Evolutionary conservation across 2,797 vertebrate species (phyloP).

Genomic region (Cynopterus sphinx): DNA sequence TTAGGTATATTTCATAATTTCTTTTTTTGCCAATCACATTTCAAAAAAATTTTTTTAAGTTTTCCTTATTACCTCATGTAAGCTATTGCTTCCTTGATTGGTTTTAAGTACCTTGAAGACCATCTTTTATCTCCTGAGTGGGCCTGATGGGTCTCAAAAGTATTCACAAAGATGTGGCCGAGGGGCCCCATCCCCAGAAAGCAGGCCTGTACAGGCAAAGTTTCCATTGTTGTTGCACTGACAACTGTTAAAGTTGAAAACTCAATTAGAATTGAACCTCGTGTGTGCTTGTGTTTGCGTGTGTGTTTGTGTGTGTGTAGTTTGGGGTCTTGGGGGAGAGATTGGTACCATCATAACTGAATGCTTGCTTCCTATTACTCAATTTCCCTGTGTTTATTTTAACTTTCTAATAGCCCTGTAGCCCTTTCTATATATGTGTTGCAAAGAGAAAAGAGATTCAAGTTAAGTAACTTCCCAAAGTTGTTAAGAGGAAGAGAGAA

Average conservation of each 20-base stretch:
- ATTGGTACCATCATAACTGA: neutral
- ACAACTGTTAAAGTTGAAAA: neutral
- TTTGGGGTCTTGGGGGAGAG: neutral
- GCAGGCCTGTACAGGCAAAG: neutral
- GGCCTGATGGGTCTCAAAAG: neutral
- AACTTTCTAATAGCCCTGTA: neutral
- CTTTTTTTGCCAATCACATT: neutral
- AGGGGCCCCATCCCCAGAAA: neutral
- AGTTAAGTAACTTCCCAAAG: neutral
- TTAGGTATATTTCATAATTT: neutral
- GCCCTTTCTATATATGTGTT: neutral
- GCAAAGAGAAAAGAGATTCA: neutral
- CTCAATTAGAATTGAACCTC: neutral
- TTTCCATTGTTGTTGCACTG: neutral
- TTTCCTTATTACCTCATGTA: neutral
- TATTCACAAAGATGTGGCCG: neutral
- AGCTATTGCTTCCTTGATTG: neutral
- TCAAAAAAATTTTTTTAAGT: neutral
- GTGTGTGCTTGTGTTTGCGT: too few species aligned
- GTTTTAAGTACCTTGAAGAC: neutral
- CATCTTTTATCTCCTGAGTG: neutral
- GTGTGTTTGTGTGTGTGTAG: neutral
- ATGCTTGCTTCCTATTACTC: neutral
- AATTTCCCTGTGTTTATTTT: neutral
- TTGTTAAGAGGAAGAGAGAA: neutral